A percentile compares a stretch with the other conserved stretches of the same genome.
These are phyloP conservation scores for Leptopilina drosophilae DNA, from an alignment of 2,888 invertebrate genomes.

Conservation along the genomic window DNA sequence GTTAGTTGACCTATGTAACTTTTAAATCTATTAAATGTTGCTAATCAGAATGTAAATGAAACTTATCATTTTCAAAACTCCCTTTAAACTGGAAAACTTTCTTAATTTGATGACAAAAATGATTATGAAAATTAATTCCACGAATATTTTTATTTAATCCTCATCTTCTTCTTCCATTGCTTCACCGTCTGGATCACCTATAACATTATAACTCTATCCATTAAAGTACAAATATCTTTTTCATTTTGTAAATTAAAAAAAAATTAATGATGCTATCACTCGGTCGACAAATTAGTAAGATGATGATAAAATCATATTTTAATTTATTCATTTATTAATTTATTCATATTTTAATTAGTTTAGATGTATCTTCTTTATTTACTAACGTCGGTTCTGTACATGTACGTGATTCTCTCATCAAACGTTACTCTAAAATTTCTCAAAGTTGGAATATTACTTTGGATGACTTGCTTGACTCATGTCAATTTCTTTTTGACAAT, in stretches of 20 bases:
- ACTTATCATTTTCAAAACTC: not conserved
- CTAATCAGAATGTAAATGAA: not conserved
- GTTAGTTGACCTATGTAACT: not conserved
- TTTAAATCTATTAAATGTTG: constrained; percentile 12
- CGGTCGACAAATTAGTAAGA: no score
- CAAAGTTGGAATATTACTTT: no score
- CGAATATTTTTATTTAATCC: constrained; percentile 61
- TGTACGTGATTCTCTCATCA: no score
- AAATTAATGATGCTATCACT: no score
- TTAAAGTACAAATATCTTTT: constrained; percentile 7
- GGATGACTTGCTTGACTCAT: no score
- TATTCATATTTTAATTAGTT: no score
- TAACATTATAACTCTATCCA: constrained; percentile 42
- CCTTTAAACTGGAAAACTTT: constrained; percentile 29
- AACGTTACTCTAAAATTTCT: no score
- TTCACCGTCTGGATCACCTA: constrained; percentile 51
- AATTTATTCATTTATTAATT: no score
- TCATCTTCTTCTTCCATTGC: constrained; percentile 75
- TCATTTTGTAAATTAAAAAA: not conserved
- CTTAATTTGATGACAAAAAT: constrained; percentile 25
- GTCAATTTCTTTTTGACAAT: no score
- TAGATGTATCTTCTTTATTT: no score
- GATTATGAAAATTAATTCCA: constrained; percentile 49
- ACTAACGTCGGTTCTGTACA: no score
- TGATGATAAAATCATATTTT: no score